A percentile compares a stretch with the other conserved stretches of the same genome.
phyloP scores from a whole-genome alignment of 2,113 vertebrate genomes.

The Felis chaus region DNA sequence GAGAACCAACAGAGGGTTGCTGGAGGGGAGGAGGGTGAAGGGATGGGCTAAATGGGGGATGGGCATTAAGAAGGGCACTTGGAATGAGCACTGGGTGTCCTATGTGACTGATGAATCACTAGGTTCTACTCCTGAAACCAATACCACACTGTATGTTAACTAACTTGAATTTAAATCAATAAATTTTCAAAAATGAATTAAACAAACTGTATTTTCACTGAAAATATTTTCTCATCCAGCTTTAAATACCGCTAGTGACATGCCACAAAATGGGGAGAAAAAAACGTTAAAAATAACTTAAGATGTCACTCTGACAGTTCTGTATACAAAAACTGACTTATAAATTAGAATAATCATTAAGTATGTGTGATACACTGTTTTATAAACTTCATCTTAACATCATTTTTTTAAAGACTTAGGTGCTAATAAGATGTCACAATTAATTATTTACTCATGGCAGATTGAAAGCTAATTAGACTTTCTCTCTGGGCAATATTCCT shows the following conservation, averaged over 20 bases:
- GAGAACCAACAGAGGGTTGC: too few relatives aligned
- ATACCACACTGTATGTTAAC: too few relatives aligned
- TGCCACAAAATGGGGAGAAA: neutral
- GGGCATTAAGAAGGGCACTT: too few relatives aligned
- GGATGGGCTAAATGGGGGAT: too few relatives aligned
- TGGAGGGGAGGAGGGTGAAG: too few relatives aligned
- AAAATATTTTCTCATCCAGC: conserved; percentile 13
- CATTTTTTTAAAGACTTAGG: neutral
- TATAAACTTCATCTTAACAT: neutral
- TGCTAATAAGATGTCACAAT: neutral
- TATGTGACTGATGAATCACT: too few relatives aligned
- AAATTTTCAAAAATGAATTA: neutral
- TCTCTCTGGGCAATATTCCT: neutral
- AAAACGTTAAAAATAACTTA: conserved; percentile 2
- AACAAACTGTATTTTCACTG: neutral
- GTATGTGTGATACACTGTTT: neutral
- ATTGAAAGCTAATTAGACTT: neutral
- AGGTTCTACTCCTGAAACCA: too few relatives aligned
- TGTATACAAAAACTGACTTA: neutral
- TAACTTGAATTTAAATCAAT: too few relatives aligned
- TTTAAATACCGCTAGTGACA: neutral
- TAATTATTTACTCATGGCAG: neutral
- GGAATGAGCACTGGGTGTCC: too few relatives aligned
- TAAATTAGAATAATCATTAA: neutral
- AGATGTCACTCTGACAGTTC: neutral